Percentiles rank a stretch among this genome's conserved stretches.
These are phyloP conservation scores for Aphis gossypii DNA, from an alignment of 1,140 invertebrate species.

Conservation along the genomic window DNA sequence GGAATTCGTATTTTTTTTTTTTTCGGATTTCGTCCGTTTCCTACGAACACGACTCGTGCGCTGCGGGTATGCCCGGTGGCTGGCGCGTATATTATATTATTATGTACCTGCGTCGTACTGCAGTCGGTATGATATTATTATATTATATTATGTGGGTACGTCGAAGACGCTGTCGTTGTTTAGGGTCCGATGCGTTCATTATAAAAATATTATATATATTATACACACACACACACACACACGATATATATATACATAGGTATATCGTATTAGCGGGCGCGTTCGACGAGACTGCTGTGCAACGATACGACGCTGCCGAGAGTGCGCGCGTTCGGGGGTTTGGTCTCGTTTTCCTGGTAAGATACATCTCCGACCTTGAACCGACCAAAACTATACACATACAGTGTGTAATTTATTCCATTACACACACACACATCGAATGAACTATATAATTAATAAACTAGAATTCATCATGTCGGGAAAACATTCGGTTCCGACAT, in stretches of 20 bases:
- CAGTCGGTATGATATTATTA: background rate
- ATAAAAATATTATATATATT: background rate
- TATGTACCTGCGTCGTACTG: background rate
- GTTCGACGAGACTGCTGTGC: background rate
- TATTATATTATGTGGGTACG: background rate
- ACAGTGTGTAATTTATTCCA: constrained; percentile 28
- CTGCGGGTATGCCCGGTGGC: background rate
- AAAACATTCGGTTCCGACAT: constrained; percentile 17
- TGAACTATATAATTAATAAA: constrained; percentile 45
- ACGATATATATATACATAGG: background rate
- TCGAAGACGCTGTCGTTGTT: background rate
- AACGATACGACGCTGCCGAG: background rate
- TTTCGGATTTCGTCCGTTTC: background rate
- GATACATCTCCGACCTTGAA: constrained; percentile 33
- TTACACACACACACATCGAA: background rate
- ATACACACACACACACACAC: too few relatives aligned
- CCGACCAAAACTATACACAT: background rate
- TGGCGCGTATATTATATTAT: background rate
- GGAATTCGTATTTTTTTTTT: background rate
- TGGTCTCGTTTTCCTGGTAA: constrained; percentile 23
- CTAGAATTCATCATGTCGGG: constrained; percentile 29
- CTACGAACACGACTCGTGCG: background rate
- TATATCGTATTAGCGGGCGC: background rate
- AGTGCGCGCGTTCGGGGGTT: background rate
- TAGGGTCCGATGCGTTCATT: background rate